Base-by-base conservation (phyloP, 2,113 vertebrate genomes). In the Heloderma charlesbogerti region DNA sequence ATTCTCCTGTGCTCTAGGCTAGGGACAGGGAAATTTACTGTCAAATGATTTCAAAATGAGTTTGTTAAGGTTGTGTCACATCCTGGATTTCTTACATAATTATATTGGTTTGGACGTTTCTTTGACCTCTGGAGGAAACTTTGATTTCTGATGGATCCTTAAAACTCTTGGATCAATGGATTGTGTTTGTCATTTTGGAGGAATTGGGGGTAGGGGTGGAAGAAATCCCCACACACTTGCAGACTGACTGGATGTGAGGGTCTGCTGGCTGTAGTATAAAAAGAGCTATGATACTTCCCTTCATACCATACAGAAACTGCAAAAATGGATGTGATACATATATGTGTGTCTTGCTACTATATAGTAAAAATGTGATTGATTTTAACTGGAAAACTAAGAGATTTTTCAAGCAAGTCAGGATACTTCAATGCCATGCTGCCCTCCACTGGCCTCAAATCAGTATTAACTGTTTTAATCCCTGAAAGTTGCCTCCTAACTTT, bases 31-130 rank as follows among this genome's bases (percentile, higher is more conserved):
- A 96, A 96, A 96, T 96, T 96, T 97, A 97, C 96, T 95, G 97
- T 97, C 97, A 96, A 96, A 90, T 95, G 94, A 98, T 98, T 98
- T 98, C 97, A 97, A 79, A 97, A 97, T 94, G 96, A 97, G 96
- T 97, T 95, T 93, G 96, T 92, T 96, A 97, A 97, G 97, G 96
- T 97, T 97, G 96, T 97, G 96, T 97, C 96, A 96, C 89, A 96
- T 96, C 92, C 94, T 89, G 96, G 94, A 94, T 15, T 93, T 95
- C 95, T 97, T 93, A 96, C 95, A 96, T 96, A 95, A 95, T 96
- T 96, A 98, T 97, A 98, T 98, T 96, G 12, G 72, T 97, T 95
- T 96, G 94, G 97, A 97, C 96, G 79, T 95, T 96, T 95, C 92
- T 96, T 93, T 94, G 97, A 97, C 94, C 95, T 96, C 94, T 94